These are phyloP conservation scores for Chloroclysta siterata DNA, from an alignment of 2,888 invertebrate genomes.

Conservation along the genomic window DNA sequence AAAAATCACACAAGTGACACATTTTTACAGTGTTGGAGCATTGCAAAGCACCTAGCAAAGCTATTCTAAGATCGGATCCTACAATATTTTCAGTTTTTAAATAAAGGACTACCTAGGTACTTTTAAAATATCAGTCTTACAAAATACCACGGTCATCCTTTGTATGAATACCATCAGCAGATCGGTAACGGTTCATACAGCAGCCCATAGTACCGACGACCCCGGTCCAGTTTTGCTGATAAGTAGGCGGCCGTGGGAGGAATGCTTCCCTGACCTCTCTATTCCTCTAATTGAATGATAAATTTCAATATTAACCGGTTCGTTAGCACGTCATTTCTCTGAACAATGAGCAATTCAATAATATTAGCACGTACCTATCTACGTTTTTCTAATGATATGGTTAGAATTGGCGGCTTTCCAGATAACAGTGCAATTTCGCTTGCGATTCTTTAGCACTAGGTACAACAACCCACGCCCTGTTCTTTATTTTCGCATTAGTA, in stretches of 20 bases:
- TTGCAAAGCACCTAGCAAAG: no score
- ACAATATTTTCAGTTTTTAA: not conserved
- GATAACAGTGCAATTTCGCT: slow-evolving; percentile 28
- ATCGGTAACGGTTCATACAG: slow-evolving; percentile 29
- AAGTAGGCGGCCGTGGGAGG: slow-evolving; percentile 66
- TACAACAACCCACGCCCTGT: slow-evolving; percentile 6
- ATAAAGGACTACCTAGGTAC: no score
- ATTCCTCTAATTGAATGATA: slow-evolving; percentile 71
- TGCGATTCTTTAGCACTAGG: slow-evolving; percentile 3
- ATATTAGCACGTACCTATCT: not conserved
- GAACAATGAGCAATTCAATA: slow-evolving; percentile 26
- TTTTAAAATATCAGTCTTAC: not conserved
- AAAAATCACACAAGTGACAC: not conserved
- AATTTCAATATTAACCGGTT: slow-evolving; percentile 43
- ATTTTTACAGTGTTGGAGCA: not conserved
- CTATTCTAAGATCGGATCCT: not conserved
- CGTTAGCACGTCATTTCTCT: slow-evolving; percentile 27
- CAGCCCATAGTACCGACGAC: slow-evolving; percentile 45
- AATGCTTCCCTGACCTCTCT: slow-evolving; percentile 69
- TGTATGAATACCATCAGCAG: slow-evolving; percentile 29
- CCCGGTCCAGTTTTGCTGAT: slow-evolving; percentile 62
- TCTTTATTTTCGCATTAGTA: slow-evolving; percentile 12
- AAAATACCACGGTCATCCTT: slow-evolving; percentile 1
- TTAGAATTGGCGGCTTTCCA: slow-evolving; percentile 30
- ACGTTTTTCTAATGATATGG: slow-evolving; percentile 6